phyloP scores from a whole-genome alignment of 2,113 vertebrate species.

The Caracal caracal region DNA sequence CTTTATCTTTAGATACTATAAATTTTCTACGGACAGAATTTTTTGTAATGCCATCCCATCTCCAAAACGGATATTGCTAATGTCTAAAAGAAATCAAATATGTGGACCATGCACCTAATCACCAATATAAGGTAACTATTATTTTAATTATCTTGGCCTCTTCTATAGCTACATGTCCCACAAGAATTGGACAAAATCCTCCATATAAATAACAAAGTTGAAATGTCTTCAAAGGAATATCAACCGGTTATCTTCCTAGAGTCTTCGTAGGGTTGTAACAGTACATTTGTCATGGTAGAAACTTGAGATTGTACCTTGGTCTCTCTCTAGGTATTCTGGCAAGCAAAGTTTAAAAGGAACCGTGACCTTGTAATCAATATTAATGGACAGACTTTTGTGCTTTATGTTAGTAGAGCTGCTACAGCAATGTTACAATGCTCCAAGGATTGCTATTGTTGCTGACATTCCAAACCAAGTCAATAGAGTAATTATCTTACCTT shows the following conservation, averaged over 20 bases:
- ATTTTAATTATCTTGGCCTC: not conserved
- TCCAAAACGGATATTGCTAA: not conserved
- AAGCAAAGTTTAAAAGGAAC: not conserved
- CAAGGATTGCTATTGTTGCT: not conserved
- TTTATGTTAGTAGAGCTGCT: too few species aligned
- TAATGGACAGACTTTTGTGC: not conserved
- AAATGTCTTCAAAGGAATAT: not conserved
- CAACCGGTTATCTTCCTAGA: not conserved
- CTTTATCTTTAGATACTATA: not conserved
- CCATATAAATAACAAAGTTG: not conserved
- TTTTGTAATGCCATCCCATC: not conserved
- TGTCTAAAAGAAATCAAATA: not conserved
- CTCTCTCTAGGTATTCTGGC: not conserved
- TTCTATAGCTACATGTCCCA: not conserved
- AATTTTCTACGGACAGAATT: not conserved
- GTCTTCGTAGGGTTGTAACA: not conserved
- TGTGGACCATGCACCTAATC: not conserved
- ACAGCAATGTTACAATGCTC: not conserved
- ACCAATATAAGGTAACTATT: not conserved
- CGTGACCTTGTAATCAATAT: not conserved
- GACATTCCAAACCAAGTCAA: not conserved
- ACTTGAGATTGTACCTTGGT: not conserved
- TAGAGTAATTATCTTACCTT: not conserved
- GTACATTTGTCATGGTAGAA: not conserved
- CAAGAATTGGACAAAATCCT: not conserved